Conservation (phyloP, 2,797 vertebrate species). For the Kryptopterus vitreolus region DNA sequence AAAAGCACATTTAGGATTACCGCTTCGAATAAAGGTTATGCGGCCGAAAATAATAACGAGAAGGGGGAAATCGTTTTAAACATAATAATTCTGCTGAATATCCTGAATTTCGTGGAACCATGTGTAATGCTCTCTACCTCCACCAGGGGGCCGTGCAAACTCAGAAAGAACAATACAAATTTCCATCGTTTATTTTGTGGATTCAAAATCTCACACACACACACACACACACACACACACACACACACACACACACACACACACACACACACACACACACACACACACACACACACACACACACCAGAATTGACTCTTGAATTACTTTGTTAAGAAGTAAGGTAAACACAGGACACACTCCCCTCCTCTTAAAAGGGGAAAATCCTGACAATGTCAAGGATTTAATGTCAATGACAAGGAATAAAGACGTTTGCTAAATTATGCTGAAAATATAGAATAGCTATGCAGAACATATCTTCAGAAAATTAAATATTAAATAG, state of each 20-base stretch:
- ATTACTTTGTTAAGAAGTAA: not conserved
- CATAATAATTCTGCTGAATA: not conserved
- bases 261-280: not conserved
- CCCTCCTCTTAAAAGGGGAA: too few relatives aligned
- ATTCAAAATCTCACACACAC: not conserved
- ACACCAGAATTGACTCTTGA: not conserved
- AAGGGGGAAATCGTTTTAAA: not conserved
- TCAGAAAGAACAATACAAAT: not conserved
- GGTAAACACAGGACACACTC: not conserved
- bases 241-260: not conserved
- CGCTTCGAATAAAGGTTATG: not conserved
- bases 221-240: not conserved
- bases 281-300: not conserved
- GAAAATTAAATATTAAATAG: too few relatives aligned
- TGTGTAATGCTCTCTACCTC: not conserved
- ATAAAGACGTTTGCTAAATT: too few relatives aligned
- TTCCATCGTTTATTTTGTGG: not conserved
- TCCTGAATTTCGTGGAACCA: too few relatives aligned
- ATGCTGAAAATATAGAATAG: too few relatives aligned
- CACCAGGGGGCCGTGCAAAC: constrained; percentile 1
- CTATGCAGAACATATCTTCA: too few relatives aligned
- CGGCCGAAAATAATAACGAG: not conserved
- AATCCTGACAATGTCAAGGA: too few relatives aligned
- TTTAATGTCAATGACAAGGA: too few relatives aligned
- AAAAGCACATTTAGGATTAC: not conserved